Conservation (phyloP, 1,140 invertebrate genomes). For the Hyles euphorbiae region DNA sequence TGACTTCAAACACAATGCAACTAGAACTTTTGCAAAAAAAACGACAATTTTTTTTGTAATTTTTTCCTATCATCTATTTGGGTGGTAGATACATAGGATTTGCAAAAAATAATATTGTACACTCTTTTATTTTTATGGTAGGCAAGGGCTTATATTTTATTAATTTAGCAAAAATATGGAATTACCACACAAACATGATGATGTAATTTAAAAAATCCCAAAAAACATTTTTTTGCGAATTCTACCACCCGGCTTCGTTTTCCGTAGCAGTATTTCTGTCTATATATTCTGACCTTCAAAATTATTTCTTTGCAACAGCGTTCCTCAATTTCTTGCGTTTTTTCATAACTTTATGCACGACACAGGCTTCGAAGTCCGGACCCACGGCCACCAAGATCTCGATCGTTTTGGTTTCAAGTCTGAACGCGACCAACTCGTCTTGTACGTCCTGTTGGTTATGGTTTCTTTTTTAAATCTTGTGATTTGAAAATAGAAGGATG, state of each 20-base stretch:
- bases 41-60: too few relatives aligned
- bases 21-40: too few relatives aligned
- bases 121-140: background rate
- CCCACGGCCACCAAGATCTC: conserved; percentile 34
- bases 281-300: background rate
- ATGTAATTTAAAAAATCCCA: too few relatives aligned
- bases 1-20: too few relatives aligned
- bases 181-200: too few relatives aligned
- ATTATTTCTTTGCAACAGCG: background rate
- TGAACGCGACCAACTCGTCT: conserved; percentile 40
- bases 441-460: conserved; percentile 48
- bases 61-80: too few relatives aligned
- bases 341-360: conserved; percentile 30
- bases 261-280: too few relatives aligned
- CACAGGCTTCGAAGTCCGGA: conserved; percentile 34
- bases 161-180: background rate
- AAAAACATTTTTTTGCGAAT: too few relatives aligned
- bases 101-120: background rate
- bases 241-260: too few relatives aligned
- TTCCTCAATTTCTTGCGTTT: conserved; percentile 11
- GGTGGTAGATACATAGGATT: too few relatives aligned
- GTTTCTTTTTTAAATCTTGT: background rate
- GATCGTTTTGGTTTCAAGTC: conserved; percentile 32
- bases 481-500: background rate
- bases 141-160: background rate